phyloP scores from a whole-genome alignment of 1,140 invertebrate genomes.

The Drosophila arawakana region DNA sequence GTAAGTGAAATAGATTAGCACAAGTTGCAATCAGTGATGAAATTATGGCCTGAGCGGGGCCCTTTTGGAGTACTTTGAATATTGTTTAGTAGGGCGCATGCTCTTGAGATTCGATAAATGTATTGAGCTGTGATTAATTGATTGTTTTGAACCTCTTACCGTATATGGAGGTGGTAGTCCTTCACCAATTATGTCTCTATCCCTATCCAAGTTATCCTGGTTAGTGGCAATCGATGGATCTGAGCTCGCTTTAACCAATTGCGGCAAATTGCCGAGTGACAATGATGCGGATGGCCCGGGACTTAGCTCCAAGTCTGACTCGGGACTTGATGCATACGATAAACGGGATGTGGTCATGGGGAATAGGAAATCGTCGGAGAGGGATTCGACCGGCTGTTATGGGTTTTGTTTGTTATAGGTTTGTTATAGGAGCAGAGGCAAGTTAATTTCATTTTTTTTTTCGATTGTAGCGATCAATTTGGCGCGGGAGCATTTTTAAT shows the following conservation, averaged over 20 bases:
- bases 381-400: constrained; percentile 90
- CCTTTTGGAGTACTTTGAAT: constrained; percentile 25
- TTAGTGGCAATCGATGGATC: constrained; percentile 91
- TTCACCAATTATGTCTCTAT: constrained; percentile 86
- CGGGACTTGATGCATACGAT: constrained; percentile 97
- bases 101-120: constrained; percentile 30
- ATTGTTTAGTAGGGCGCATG: constrained; percentile 66
- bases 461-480: constrained; percentile 41
- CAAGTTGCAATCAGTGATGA: constrained; percentile 31
- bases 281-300: constrained; percentile 88
- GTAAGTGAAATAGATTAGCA: constrained; percentile 69
- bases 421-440: constrained; percentile 51
- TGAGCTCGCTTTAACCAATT: constrained; percentile 93
- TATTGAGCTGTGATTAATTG: constrained; percentile 16
- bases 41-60: constrained; percentile 17
- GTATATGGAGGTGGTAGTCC: constrained; percentile 91
- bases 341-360: constrained; percentile 97
- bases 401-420: constrained; percentile 42
- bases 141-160: constrained; percentile 85
- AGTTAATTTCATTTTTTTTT: constrained; percentile 45
- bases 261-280: constrained; percentile 86
- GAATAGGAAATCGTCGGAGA: constrained; percentile 98
- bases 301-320: constrained; percentile 96
- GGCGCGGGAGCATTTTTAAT: constrained; percentile 46
- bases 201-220: constrained; percentile 87